Base-by-base conservation (phyloP, 2,113 vertebrate species). In the Eulemur macaco region DNA sequence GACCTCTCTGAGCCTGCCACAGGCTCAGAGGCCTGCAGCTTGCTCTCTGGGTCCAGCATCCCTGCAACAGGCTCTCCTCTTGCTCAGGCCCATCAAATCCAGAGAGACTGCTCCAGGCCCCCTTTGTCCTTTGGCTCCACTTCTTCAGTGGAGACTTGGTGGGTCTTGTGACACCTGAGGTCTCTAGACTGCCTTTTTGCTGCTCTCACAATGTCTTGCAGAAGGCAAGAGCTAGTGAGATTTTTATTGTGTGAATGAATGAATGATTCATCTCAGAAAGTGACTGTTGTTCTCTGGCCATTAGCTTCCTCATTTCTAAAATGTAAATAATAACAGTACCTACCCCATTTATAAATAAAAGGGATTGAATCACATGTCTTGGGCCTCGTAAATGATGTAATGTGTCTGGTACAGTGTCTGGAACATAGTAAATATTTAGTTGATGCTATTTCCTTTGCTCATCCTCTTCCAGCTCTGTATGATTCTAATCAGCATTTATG, bases 391-490 rank as follows among this genome's bases (percentile, higher is more conserved):
- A 86, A 78, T 95, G 96, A 96, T 2, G 18, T 45, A 95, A 97
- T 93, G 50, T 87, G 45, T 95, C 91, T 96, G 92, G 83, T 94
- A 56, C 37, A 52, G 63, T 47, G 77, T 96, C 97, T 88, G 92
- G 74, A 88, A 97, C 86, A 94, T 64, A 92, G 89, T 95, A 96
- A 97, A 97, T 93, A 96, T 97, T 97, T 95, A 92, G 86, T 90
- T 89, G 94, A 91, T 87, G 37, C 54, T 69, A 84, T 89, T 95
- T 96, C 77, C 91, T 96, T 91, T 84, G 78, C 83, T 71, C 88
- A 78, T 39, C 63, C 84, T 71, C 37, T 85, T 96, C 58, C 73
- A 78, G 86, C 37, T 95, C 54, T 84, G 56, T 68, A 50, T 50
- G 27, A 93, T 91, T 69, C 84, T 83, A 76, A 86, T 95, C 74